Conservation (phyloP, 2,797 vertebrate genomes). For the Catamblyrhynchus diadema region DNA sequence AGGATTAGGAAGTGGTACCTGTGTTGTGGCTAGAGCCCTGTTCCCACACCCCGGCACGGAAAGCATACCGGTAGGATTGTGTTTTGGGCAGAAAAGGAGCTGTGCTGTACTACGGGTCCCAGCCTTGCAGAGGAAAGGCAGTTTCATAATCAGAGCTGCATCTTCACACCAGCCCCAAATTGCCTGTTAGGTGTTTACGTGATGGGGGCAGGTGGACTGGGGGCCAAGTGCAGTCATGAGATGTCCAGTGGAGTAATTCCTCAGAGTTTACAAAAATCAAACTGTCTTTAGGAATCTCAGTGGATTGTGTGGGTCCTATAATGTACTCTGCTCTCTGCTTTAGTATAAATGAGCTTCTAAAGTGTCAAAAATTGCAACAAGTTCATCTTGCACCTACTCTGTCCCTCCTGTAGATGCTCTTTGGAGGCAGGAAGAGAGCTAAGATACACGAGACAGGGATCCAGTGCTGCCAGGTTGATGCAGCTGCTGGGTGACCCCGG, state of each 20-base stretch:
- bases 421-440: background rate
- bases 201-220: background rate
- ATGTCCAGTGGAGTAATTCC: background rate
- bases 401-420: background rate
- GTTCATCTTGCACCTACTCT: background rate
- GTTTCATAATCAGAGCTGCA: background rate
- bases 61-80: fast-evolving
- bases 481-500: background rate
- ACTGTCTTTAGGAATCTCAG: background rate
- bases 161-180: background rate
- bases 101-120: fast-evolving
- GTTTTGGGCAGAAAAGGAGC: background rate
- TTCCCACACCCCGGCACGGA: fast-evolving
- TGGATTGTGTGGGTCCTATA: fast-evolving
- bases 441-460: fast-evolving
- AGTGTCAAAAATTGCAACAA: background rate
- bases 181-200: background rate
- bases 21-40: fast-evolving
- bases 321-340: background rate
- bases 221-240: background rate
- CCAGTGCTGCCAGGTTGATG: background rate
- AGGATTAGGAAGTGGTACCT: background rate
- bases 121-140: background rate
- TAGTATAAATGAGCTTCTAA: background rate
- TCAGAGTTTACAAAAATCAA: background rate